Evolutionary conservation across 2,113 vertebrate genomes (phyloP).

Genomic region (Apteryx mantelli): DNA sequence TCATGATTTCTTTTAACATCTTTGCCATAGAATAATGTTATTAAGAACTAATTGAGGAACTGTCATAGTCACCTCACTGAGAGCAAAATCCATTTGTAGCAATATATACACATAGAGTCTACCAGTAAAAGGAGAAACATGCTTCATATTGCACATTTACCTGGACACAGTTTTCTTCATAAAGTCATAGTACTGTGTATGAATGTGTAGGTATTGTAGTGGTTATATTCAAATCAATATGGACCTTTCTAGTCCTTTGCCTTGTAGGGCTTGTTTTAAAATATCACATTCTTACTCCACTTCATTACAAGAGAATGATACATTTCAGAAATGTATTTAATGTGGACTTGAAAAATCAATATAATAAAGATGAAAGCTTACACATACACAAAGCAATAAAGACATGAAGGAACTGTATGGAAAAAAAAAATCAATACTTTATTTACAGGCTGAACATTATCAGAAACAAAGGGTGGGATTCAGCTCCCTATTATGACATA

Average conservation of each 20-base stretch:
- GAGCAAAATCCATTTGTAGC: neutral
- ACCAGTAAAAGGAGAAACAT: neutral
- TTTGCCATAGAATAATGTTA: neutral
- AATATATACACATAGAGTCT: neutral
- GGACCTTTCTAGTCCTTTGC: neutral
- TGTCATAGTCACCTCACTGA: neutral
- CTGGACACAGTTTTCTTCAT: neutral
- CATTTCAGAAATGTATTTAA: neutral
- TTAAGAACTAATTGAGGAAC: neutral
- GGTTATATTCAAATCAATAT: neutral
- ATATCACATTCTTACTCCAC: neutral
- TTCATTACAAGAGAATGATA: neutral
- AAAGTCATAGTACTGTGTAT: neutral
- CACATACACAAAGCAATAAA: neutral
- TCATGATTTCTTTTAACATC: neutral
- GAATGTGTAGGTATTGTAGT: neutral
- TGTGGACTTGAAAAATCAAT: constrained; percentile 34
- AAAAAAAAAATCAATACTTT: constrained; percentile 2
- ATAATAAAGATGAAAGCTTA: constrained; percentile 8
- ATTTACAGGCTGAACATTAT: neutral
- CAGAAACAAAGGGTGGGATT: neutral
- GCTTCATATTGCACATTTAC: neutral
- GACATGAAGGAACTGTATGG: neutral
- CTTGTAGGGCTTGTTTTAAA: neutral
- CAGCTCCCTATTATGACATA: neutral